Percentiles rank a stretch among this genome's conserved stretches.
Conservation (phyloP, 2,113 vertebrate genomes). For the Apteryx owenii region DNA sequence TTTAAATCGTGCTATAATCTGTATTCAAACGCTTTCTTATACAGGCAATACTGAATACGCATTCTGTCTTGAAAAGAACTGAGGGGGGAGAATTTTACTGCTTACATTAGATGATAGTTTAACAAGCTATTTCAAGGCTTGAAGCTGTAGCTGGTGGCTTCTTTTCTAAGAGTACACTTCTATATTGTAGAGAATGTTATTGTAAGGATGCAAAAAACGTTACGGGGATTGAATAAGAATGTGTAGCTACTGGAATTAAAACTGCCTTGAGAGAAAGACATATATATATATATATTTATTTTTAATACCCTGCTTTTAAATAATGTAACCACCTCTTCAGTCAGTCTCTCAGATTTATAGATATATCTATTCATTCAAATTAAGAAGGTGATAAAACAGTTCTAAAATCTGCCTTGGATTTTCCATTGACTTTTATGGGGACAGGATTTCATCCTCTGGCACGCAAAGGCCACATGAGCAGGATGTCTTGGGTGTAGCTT, state of each 20-base stretch:
- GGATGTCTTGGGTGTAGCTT: background rate
- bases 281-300: background rate
- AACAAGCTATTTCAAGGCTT: fast-evolving
- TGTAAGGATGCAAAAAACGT: background rate
- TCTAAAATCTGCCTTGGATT: background rate
- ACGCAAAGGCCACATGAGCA: fast-evolving
- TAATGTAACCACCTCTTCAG: fast-evolving
- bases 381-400: background rate
- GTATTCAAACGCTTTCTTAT: background rate
- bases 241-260: background rate
- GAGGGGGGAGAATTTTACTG: background rate
- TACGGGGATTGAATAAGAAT: background rate
- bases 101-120: fast-evolving
- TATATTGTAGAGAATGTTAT: no score
- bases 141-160: background rate
- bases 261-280: background rate
- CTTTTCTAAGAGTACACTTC: fast-evolving
- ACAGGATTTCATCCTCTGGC: background rate
- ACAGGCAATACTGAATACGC: fast-evolving
- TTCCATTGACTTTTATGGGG: background rate
- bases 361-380: background rate
- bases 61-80: background rate
- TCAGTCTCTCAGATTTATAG: background rate
- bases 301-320: background rate
- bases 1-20: fast-evolving